Evolutionary conservation across 92 coral and sea anemone genomes (phyloP).

Genomic region (Epizoanthus scotinus): DNA sequence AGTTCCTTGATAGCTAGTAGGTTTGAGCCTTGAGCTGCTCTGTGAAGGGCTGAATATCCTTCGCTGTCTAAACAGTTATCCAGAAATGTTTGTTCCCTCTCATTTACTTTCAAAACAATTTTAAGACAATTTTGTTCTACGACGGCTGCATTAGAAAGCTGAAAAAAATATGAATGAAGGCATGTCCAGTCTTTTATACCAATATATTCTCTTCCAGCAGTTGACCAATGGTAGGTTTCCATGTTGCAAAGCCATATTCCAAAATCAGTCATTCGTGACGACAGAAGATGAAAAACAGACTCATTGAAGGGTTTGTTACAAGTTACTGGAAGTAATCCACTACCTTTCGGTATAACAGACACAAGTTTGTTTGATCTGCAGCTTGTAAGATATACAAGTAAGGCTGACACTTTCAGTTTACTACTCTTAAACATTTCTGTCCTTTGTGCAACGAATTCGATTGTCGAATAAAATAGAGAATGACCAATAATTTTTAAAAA

Average conservation of each 20-base stretch:
- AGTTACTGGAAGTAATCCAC: not conserved
- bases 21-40: constrained; percentile 32
- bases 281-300: constrained; percentile 32
- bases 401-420: not conserved
- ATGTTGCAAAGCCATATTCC: constrained; percentile 11
- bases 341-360: not conserved
- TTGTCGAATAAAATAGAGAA: not conserved
- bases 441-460: rapidly evolving
- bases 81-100: constrained; percentile 5
- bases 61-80: constrained; percentile 22
- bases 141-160: not conserved
- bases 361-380: not conserved
- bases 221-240: not conserved
- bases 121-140: not conserved
- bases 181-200: not conserved
- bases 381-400: not conserved
- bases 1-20: not conserved
- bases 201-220: not conserved
- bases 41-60: constrained; percentile 27
- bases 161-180: constrained; percentile 19
- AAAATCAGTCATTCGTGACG: constrained; percentile 30
- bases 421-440: not conserved
- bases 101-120: not conserved
- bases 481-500: not conserved
- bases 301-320: constrained; percentile 13